Percentiles rank a stretch among this genome's conserved stretches.
Conservation (phyloP, 2,888 invertebrate species). For the Rhimphoctona megacephalus region DNA sequence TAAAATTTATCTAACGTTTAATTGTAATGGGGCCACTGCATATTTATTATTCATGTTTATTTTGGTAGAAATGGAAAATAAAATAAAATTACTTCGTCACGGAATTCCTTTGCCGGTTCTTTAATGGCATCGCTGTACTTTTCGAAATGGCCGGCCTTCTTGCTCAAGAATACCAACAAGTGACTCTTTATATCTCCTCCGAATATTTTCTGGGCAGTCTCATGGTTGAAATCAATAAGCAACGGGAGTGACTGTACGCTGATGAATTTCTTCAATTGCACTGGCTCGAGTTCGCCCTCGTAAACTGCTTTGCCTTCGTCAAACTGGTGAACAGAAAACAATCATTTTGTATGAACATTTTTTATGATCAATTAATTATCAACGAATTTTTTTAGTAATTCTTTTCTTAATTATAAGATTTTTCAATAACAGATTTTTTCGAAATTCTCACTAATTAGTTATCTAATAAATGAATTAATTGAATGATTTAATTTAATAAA, state of each 20-base stretch:
- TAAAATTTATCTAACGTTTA: too few species aligned
- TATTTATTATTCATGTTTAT: background rate
- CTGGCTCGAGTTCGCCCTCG: constrained; percentile 89
- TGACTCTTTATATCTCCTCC: constrained; percentile 99
- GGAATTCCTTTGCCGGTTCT: constrained; percentile 95
- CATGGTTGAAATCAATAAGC: constrained; percentile 98
- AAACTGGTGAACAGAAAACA: constrained; percentile 87
- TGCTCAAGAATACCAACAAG: constrained; percentile 97
- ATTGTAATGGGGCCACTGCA: too few species aligned
- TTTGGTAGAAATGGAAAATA: background rate
- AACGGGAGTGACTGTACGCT: constrained; percentile 93
- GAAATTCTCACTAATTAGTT: background rate
- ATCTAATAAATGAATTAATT: too few species aligned
- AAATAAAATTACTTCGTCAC: constrained; percentile 88
- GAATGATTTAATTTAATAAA: too few species aligned
- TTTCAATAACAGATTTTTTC: background rate
- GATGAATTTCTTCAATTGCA: constrained; percentile 93
- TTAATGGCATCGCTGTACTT: constrained; percentile 92
- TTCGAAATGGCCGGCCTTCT: constrained; percentile 94
- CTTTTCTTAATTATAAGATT: too few species aligned
- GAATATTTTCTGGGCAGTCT: constrained; percentile 99
- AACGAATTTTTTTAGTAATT: background rate
- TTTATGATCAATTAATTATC: background rate
- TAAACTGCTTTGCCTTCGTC: constrained; percentile 93
- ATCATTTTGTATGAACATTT: background rate